phyloP scores from a whole-genome alignment of 2,797 vertebrate genomes.

The Mus minutoides region DNA sequence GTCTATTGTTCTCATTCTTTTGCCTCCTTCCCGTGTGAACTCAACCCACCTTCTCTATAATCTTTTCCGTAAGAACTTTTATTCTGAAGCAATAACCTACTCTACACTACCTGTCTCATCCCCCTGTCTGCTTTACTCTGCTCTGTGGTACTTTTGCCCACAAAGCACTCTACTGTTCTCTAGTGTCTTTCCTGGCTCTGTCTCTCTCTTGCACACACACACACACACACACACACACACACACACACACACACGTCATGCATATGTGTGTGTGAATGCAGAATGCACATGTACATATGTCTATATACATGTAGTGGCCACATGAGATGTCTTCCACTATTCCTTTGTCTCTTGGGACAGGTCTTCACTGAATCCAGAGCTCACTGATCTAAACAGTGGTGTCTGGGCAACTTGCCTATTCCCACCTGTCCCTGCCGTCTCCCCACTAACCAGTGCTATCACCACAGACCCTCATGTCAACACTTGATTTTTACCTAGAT shows the following conservation, averaged over 20 bases:
- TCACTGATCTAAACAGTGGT: too few species aligned
- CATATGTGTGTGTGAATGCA: neutral
- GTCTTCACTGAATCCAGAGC: neutral
- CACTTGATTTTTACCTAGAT: neutral
- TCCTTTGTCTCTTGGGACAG: neutral
- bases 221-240: too few species aligned
- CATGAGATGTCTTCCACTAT: neutral
- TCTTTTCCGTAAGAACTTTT: neutral
- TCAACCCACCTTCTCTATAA: conserved; percentile 13
- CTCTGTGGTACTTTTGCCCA: neutral
- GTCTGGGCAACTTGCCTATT: neutral
- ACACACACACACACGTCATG: neutral
- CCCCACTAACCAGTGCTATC: neutral
- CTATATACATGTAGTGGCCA: neutral
- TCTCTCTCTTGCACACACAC: neutral
- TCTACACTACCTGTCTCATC: neutral
- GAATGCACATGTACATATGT: neutral
- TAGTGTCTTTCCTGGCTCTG: neutral
- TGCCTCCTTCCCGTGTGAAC: neutral
- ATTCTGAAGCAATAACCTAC: neutral
- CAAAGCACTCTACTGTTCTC: neutral
- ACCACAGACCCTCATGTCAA: neutral
- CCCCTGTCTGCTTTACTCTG: neutral
- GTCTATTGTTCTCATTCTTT: neutral
- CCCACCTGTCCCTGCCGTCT: neutral